These are phyloP conservation scores for Caenorhabditis sp. DNA, from an alignment of 2,888 invertebrate species.

Conservation along the genomic window DNA sequence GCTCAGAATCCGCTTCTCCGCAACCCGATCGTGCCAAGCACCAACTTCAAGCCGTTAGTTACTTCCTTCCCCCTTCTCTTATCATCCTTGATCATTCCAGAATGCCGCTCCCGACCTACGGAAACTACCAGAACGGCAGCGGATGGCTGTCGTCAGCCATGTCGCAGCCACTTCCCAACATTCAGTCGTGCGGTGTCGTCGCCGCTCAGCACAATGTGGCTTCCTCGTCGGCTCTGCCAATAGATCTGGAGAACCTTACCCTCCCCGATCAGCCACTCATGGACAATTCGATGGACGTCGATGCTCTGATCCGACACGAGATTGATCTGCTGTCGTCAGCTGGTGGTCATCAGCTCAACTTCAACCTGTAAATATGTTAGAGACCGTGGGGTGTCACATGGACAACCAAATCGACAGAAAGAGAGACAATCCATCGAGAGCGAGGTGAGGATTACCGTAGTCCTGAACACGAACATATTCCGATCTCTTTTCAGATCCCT, in stretches of 20 bases:
- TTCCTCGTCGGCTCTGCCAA: slow-evolving; percentile 72
- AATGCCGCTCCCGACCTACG: slow-evolving; percentile 56
- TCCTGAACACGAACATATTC: too few species aligned
- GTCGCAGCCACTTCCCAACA: slow-evolving; percentile 32
- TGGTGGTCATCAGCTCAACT: slow-evolving; percentile 70
- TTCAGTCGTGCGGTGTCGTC: slow-evolving; percentile 70
- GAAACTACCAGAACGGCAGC: slow-evolving; percentile 32
- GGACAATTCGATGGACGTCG: slow-evolving; percentile 75
- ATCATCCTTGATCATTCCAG: slow-evolving; percentile 17
- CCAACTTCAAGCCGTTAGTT: slow-evolving; percentile 63
- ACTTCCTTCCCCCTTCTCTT: neutral
- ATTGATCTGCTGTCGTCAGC: slow-evolving; percentile 51
- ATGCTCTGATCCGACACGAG: slow-evolving; percentile 78
- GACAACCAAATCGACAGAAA: neutral
- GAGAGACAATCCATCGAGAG: slow-evolving; percentile 13
- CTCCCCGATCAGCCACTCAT: slow-evolving; percentile 76
- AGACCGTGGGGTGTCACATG: neutral
- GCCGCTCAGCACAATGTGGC: slow-evolving; percentile 65
- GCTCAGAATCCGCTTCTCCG: slow-evolving; percentile 79
- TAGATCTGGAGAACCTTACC: slow-evolving; percentile 80
- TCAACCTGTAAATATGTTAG: neutral
- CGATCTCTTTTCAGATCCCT: neutral
- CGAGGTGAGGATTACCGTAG: too few species aligned
- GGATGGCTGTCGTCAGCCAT: slow-evolving; percentile 25
- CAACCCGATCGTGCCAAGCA: slow-evolving; percentile 63